phyloP scores from a whole-genome alignment of 2,888 invertebrate species.

The Tipula helvola region DNA sequence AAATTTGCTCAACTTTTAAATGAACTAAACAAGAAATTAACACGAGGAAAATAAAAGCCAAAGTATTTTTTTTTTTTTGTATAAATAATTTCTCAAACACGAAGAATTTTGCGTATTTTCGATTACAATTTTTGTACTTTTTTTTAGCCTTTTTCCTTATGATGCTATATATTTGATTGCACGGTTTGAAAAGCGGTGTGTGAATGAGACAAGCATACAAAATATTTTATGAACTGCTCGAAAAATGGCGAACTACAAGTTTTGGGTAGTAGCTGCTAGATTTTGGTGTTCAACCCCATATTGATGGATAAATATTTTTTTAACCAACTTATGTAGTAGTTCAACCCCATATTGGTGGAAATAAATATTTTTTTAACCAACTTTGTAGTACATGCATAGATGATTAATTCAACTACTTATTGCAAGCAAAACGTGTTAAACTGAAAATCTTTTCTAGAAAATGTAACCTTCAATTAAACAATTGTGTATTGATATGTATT shows the following conservation, averaged over 20 bases:
- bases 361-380: no score
- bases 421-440: no score
- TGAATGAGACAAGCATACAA: conserved; percentile 4
- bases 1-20: not conserved
- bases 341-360: not conserved
- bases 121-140: not conserved
- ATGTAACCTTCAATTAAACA: no score
- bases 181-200: conserved; percentile 11
- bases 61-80: not conserved
- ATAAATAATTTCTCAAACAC: not conserved
- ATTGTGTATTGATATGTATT: no score
- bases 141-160: not conserved
- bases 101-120: not conserved
- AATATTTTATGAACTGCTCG: not conserved
- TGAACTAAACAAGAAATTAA: not conserved
- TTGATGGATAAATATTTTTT: not conserved
- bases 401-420: no score
- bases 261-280: not conserved
- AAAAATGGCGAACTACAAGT: not conserved
- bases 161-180: not conserved
- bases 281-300: not conserved
- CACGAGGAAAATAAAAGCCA: not conserved
- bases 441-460: no score
- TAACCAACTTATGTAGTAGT: not conserved
- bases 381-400: no score